These are phyloP conservation scores for Stictocephala bisonia DNA, from an alignment of 2,888 invertebrate genomes.

Conservation along the genomic window DNA sequence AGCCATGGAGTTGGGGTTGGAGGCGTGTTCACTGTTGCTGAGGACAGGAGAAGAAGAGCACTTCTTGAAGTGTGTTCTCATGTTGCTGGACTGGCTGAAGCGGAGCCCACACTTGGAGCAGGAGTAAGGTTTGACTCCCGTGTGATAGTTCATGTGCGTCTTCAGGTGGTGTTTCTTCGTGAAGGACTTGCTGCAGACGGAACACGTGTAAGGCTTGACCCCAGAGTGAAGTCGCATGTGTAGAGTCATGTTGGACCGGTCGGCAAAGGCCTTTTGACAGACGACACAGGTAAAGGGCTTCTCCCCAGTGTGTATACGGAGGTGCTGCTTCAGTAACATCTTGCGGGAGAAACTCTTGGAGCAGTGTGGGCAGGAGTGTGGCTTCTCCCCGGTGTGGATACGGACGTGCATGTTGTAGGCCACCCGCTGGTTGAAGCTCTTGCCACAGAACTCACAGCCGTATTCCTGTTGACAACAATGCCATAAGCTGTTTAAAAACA, in stretches of 20 bases:
- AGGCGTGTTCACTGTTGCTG: neutral
- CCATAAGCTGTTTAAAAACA: too few relatives aligned
- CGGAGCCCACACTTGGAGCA: conserved; percentile 77
- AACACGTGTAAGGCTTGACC: conserved; percentile 78
- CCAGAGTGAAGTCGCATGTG: conserved; percentile 85
- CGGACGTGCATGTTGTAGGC: conserved; percentile 90
- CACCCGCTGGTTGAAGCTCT: conserved; percentile 86
- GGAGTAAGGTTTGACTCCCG: conserved; percentile 84
- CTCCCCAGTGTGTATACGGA: conserved; percentile 80
- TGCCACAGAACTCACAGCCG: conserved; percentile 82
- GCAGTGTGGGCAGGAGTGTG: conserved; percentile 75
- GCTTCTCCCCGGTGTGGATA: conserved; percentile 76
- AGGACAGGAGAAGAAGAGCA: conserved; percentile 64
- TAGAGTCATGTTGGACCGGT: conserved; percentile 86
- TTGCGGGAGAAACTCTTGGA: conserved; percentile 86
- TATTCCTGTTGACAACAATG: conserved; percentile 70
- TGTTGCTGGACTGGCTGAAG: conserved; percentile 88
- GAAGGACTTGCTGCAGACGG: conserved; percentile 80
- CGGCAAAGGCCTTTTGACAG: conserved; percentile 85
- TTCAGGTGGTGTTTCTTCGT: conserved; percentile 88
- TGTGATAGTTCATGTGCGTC: conserved; percentile 87
- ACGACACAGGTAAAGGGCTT: conserved; percentile 83
- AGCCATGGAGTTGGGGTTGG: neutral
- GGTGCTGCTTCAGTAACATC: conserved; percentile 86
- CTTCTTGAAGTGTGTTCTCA: conserved; percentile 87